phyloP scores from a whole-genome alignment of 2,113 vertebrate genomes.

The Cavia porcellus region DNA sequence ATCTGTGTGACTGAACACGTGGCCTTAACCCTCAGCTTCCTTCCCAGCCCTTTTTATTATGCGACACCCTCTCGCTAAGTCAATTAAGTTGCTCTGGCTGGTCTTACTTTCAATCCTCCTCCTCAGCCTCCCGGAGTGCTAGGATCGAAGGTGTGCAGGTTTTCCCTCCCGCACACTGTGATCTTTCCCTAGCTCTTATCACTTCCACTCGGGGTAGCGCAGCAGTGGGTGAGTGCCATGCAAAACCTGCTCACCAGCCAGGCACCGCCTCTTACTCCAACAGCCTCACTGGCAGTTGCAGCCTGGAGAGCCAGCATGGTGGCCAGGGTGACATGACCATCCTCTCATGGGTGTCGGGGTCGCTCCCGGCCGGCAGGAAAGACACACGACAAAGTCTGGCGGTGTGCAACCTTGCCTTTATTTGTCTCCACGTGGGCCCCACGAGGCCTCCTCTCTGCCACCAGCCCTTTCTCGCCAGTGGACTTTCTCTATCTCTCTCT shows the following conservation, averaged over 20 bases:
- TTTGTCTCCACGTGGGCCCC: no score
- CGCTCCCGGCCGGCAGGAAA: no score
- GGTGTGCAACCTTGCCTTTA: no score
- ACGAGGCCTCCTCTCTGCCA: no score
- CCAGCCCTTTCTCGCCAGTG: no score
- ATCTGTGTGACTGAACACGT: neutral
- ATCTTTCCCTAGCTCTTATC: neutral
- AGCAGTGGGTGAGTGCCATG: no score
- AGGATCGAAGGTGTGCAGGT: neutral
- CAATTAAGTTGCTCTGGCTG: neutral
- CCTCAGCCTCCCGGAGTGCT: neutral
- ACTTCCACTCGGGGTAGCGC: no score
- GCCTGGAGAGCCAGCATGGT: neutral
- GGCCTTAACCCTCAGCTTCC: neutral
- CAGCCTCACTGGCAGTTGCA: neutral
- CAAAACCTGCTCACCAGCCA: neutral
- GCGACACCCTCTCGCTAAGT: neutral
- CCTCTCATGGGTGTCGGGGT: no score
- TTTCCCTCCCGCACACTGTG: neutral
- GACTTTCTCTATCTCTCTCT: no score
- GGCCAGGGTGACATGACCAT: accelerated
- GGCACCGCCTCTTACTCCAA: neutral
- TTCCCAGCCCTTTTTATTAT: neutral
- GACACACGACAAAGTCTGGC: no score
- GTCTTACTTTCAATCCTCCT: neutral